Evolutionary conservation across 2,888 invertebrate species (phyloP), one percentile per base, ranked within the genome.

Genomic region (Drosophila cyrtoloma): DNA sequence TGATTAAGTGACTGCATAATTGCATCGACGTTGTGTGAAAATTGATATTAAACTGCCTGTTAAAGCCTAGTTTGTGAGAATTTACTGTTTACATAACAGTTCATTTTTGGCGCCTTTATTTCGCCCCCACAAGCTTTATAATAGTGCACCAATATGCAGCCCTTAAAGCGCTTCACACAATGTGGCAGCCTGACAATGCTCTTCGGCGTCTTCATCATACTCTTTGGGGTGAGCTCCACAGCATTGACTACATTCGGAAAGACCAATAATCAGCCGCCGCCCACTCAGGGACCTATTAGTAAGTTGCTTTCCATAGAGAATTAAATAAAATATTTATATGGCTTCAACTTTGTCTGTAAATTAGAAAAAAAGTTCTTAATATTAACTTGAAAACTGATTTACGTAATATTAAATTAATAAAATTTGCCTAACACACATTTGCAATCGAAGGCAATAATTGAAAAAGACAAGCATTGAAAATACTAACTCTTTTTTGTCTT

Each of bases 171-270:
- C 59, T 93, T 93, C 74, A 93, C 93, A 82, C 93, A 94, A 85
- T 94, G 93, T 79, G 93, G 93, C 71, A 93, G 93, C 80, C 85
- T 94, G 79, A 94, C 93, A 62, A 93, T 93, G 92, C 86, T 94
- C 35, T 93, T 94, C 76, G 91, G 90, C 37, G 92, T 94, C 61
- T 94, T 94, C 77, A 93, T 94, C 66, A 89, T 94, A 39, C 86
- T 94, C 22, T 94, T 94, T 81, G 93, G 93, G 39, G 93, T 94
- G 51, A 94, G 93, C 83, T 95, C 95, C 2, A 95, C 95, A 84
- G 96, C 96, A 1, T 93, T 96, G 70, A 96, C 96, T 1, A 96
- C 96, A 26, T 96, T 96, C 82, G 96, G 96, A 51, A 96, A 96
- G 93, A 95, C 95, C 71, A 95, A 94, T 88, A 95, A 95, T 19